Percentiles rank a stretch among this genome's conserved stretches.
phyloP scores from a whole-genome alignment of 2,888 invertebrate genomes.

The Proisotoma minuta region DNA sequence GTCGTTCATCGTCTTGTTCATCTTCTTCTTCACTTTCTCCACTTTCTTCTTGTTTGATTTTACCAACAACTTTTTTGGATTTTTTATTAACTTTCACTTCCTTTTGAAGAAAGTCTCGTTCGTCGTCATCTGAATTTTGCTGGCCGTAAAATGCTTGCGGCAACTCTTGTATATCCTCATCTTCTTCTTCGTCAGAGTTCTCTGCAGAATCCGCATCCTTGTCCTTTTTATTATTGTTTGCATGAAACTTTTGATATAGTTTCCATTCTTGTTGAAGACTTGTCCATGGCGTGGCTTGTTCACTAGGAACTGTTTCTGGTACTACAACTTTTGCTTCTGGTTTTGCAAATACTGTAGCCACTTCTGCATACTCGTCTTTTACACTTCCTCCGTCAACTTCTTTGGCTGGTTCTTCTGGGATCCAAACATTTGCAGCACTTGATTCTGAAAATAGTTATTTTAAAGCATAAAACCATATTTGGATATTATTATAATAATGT shows the following conservation, averaged over 20 bases:
- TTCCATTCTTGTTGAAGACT: slow-evolving; percentile 34
- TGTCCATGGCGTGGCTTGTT: slow-evolving; percentile 29
- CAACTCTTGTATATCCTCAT: slow-evolving; percentile 8
- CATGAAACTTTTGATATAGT: slow-evolving; percentile 27
- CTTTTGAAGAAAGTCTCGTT: slow-evolving; percentile 20
- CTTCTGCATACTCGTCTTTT: slow-evolving; percentile 31
- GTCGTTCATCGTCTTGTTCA: slow-evolving; percentile 15
- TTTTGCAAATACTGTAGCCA: slow-evolving; percentile 31
- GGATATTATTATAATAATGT: no score
- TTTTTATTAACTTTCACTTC: slow-evolving; percentile 16
- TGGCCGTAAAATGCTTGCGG: slow-evolving; percentile 28
- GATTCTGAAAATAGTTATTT: slow-evolving; percentile 14
- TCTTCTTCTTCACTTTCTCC: slow-evolving; percentile 20
- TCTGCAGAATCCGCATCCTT: not conserved
- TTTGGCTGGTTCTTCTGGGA: slow-evolving; percentile 19
- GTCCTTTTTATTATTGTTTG: slow-evolving; percentile 4
- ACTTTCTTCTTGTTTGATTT: slow-evolving; percentile 5
- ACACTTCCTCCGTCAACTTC: slow-evolving; percentile 27
- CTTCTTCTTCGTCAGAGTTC: slow-evolving; percentile 21
- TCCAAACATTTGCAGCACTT: slow-evolving; percentile 23
- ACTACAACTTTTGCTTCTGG: slow-evolving; percentile 29
- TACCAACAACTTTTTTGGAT: slow-evolving; percentile 10
- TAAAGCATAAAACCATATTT: not conserved
- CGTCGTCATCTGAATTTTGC: slow-evolving; percentile 30
- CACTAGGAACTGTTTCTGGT: slow-evolving; percentile 26